Evolutionary conservation across 2,888 invertebrate species (phyloP).

Genomic region (Subacronicta megacephala): DNA sequence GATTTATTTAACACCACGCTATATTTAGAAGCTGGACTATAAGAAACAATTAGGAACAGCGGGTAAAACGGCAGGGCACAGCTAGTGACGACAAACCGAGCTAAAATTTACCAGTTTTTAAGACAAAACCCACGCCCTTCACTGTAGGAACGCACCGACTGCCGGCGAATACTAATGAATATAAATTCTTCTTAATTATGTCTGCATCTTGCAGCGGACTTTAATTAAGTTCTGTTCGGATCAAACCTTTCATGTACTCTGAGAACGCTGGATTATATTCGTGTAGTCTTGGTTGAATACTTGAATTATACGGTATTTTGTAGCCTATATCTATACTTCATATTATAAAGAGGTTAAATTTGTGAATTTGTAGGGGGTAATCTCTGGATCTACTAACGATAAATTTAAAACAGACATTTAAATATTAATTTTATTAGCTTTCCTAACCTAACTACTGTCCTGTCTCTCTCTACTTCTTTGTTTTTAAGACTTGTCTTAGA

Average conservation of each 20-base stretch:
- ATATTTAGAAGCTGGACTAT: too few relatives aligned
- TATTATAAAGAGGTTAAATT: too few relatives aligned
- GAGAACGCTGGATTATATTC: constrained; percentile 9
- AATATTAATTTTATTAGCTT: too few relatives aligned
- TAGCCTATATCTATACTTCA: constrained; percentile 1
- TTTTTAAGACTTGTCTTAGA: too few relatives aligned
- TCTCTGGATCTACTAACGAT: too few relatives aligned
- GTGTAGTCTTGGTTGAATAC: constrained; percentile 6
- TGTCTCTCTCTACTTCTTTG: too few relatives aligned
- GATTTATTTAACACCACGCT: too few relatives aligned
- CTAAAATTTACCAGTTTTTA: background rate
- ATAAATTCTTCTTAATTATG: constrained; percentile 50
- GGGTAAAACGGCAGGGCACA: too few relatives aligned
- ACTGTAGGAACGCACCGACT: constrained; percentile 15
- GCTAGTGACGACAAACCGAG: background rate
- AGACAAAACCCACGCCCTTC: constrained; percentile 7
- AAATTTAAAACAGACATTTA: too few relatives aligned
- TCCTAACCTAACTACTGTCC: too few relatives aligned
- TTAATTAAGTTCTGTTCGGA: constrained; percentile 42
- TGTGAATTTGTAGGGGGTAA: too few relatives aligned
- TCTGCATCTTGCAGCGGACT: constrained; percentile 55
- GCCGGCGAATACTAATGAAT: constrained; percentile 51
- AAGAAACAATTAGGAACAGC: too few relatives aligned
- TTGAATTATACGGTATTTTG: background rate
- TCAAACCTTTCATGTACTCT: constrained; percentile 1